Evolutionary conservation across 2,113 vertebrate genomes (phyloP), one percentile per base, ranked within the genome.

Genomic region (Apistogramma diplotaenia): DNA sequence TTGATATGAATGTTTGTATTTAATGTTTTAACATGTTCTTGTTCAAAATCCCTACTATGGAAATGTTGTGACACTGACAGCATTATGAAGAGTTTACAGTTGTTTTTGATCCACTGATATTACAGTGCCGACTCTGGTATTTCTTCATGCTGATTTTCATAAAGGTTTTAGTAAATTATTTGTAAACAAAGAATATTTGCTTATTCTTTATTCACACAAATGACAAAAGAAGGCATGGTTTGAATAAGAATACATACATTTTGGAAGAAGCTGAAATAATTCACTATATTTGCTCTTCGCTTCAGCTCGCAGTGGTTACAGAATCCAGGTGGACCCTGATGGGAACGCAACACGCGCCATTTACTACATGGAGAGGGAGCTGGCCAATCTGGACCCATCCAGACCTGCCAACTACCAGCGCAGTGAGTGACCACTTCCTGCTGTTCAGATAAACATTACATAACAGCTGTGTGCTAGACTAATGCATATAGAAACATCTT

Each of bases 301-400:
- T 53, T n/a, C 90, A 95, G 96, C 95, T 33, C 97, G 97, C 4
- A 98, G 96, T 78, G 97, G 97, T 3, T 97, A 96, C 74, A 96
- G 97, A 53, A 96, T 98, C 78, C 97, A 98, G 85, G 97, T 97
- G 70, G 96, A 93, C 82, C 96, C 96, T 16, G 95, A 96, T 18
- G 97, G 97, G 1, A 97, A 97, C 67, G 97, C 97, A 61, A 98
- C 97, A 49, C 93, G 96, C 9, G 96, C 97, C 40, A 94, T 97
- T 31, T 97, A 98, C 83, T 98, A 98, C 54, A 96, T 97, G 97
- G 97, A 98, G 89, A 94, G 93, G 54, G 96, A 98, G 73, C 93
- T 98, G 58, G 96, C 97, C 40, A 97, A 97, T 79, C 88, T 98
- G 19, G 97, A 98, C 77, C 97, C 96, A 16, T 93, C 94, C 16